Conservation (phyloP, 1,140 invertebrate species). For the Venturia canescens region DNA sequence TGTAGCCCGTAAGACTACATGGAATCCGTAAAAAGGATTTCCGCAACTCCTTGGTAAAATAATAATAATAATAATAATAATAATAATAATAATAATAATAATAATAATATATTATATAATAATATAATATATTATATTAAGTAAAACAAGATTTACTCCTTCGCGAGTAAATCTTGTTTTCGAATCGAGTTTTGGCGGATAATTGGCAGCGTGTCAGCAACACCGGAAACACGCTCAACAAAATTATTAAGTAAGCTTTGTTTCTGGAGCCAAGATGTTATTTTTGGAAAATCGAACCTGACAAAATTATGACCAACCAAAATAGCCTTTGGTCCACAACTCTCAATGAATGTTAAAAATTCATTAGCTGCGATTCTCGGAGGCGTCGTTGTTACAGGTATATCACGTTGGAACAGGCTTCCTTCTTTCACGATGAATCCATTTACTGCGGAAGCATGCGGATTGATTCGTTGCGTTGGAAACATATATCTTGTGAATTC, state of each 20-base stretch:
- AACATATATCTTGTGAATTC: conserved; percentile 37
- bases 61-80: too few relatives aligned
- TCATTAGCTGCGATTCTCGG: conserved; percentile 10
- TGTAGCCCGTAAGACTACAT: too few relatives aligned
- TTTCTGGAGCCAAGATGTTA: conserved; percentile 22
- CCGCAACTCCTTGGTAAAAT: too few relatives aligned
- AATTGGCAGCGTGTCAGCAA: conserved; percentile 22
- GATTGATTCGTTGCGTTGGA: conserved; percentile 21
- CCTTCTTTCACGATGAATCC: conserved; percentile 24
- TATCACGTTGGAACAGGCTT: conserved; percentile 10
- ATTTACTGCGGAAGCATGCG: conserved; percentile 13
- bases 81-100: too few relatives aligned
- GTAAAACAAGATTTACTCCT: too few relatives aligned
- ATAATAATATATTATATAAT: too few relatives aligned
- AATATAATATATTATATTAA: too few relatives aligned
- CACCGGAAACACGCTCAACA: conserved; percentile 16
- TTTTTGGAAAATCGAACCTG: conserved; percentile 27
- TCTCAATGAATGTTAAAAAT: conserved; percentile 27
- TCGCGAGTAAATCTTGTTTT: conserved; percentile 37
- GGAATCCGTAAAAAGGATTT: too few relatives aligned
- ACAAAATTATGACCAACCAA: conserved; percentile 33
- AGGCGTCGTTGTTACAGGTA: conserved; percentile 24
- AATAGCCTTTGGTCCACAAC: conserved; percentile 38
- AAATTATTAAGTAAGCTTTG: conserved; percentile 9
- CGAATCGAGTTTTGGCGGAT: conserved; percentile 33